Evolutionary conservation across 2,113 vertebrate genomes (phyloP).

Genomic region (Chamaea fasciata): DNA sequence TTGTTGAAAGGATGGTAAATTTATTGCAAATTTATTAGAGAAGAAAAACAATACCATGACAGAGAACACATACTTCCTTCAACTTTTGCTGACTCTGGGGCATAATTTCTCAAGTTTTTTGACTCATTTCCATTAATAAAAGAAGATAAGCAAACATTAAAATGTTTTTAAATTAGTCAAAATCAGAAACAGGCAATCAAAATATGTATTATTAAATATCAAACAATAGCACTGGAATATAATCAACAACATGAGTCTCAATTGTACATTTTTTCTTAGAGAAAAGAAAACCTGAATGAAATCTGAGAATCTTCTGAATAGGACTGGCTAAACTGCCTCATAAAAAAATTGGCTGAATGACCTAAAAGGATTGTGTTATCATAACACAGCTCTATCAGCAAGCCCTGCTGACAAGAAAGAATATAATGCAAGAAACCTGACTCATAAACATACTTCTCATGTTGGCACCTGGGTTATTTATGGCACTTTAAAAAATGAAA

Average conservation of each 20-base stretch:
- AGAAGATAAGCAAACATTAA: background rate
- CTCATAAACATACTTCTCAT: background rate
- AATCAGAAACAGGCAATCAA: background rate
- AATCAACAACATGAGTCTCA: background rate
- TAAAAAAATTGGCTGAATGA: background rate
- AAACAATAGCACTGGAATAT: background rate
- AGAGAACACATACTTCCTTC: background rate
- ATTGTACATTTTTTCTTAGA: background rate
- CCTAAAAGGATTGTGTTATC: background rate
- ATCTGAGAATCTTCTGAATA: background rate
- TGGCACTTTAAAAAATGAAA: background rate
- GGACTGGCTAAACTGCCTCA: background rate
- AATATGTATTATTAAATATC: background rate
- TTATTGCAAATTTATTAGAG: background rate
- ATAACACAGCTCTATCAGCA: background rate
- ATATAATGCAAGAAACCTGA: background rate
- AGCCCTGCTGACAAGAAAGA: background rate
- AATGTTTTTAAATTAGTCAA: background rate
- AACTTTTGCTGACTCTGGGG: background rate
- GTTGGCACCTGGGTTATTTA: constrained; percentile 1
- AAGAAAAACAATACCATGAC: background rate
- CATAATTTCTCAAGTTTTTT: background rate
- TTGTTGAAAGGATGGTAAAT: background rate
- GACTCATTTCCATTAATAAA: background rate
- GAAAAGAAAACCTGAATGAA: background rate